Percentiles rank a stretch among this genome's conserved stretches.
phyloP scores from a whole-genome alignment of 1,140 invertebrate species.

The Eurosta solidaginis region DNA sequence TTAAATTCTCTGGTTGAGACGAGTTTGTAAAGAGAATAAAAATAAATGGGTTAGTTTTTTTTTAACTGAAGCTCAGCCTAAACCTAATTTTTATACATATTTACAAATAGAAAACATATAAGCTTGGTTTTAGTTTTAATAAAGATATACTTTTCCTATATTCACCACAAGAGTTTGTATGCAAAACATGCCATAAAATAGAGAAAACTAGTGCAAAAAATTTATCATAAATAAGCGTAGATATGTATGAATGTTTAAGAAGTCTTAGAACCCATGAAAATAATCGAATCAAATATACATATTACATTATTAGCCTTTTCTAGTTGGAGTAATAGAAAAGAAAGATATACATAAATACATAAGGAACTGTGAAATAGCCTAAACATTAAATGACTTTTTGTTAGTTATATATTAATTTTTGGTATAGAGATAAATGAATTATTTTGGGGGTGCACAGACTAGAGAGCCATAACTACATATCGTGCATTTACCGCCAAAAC shows the following conservation, averaged over 20 bases:
- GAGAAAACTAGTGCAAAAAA: neutral
- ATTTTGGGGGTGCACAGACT: neutral
- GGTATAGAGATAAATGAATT: neutral
- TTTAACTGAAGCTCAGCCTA: neutral
- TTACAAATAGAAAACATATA: neutral
- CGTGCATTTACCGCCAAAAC: no score
- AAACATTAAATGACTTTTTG: neutral
- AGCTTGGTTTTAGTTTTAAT: neutral
- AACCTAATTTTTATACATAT: neutral
- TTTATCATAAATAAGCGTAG: no score
- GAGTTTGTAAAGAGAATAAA: neutral
- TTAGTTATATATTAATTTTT: slow-evolving; percentile 17
- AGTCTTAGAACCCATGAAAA: no score
- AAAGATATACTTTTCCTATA: neutral
- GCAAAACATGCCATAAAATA: neutral
- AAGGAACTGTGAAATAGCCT: neutral
- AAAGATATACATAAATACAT: no score
- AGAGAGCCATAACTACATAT: no score
- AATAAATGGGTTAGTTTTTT: slow-evolving; percentile 28
- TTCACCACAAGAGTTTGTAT: neutral
- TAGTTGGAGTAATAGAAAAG: no score
- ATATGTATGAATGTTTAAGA: no score
- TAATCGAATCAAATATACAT: no score
- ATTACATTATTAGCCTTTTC: no score
- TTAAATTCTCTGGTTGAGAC: slow-evolving; percentile 55